phyloP scores from a whole-genome alignment of 2,113 vertebrate species.

The Charadrius vociferus region DNA sequence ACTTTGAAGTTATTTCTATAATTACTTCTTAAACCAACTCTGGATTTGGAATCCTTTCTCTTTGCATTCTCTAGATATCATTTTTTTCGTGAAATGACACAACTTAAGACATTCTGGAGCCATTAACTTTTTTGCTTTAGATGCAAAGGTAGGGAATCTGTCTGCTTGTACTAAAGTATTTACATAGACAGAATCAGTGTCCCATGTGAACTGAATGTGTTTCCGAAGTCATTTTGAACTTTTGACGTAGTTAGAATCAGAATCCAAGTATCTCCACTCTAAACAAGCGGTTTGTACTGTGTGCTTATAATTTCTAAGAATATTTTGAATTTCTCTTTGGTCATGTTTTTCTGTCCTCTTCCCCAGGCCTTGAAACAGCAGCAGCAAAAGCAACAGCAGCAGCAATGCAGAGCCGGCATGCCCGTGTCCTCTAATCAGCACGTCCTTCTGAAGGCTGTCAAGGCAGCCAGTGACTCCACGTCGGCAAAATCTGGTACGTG shows the following conservation, averaged over 20 bases:
- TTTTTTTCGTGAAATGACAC: neutral
- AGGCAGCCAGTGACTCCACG: constrained; percentile 77
- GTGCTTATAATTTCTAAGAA: too few relatives aligned
- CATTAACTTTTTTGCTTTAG: neutral
- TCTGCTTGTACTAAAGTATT: rapidly evolving
- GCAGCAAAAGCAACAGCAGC: constrained; percentile 87
- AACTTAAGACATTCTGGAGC: neutral
- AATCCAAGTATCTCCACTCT: neutral
- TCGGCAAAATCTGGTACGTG: constrained; percentile 80
- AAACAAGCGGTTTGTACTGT: rapidly evolving
- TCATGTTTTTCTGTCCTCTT: neutral
- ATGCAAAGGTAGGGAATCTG: neutral
- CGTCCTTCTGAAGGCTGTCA: constrained; percentile 87
- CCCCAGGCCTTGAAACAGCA: constrained; percentile 92
- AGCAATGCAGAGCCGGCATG: constrained; percentile 85
- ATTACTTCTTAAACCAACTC: neutral
- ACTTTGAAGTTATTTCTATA: neutral
- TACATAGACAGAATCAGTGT: too few relatives aligned
- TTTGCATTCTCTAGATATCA: neutral
- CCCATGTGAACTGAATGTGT: rapidly evolving
- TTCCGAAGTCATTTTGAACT: neutral
- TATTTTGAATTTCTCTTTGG: neutral
- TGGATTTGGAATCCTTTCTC: neutral
- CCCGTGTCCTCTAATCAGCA: constrained; percentile 82
- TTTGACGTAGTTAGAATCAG: rapidly evolving